Evolutionary conservation across 2,113 vertebrate genomes (phyloP).

Genomic region (Peucedramus taeniatus): DNA sequence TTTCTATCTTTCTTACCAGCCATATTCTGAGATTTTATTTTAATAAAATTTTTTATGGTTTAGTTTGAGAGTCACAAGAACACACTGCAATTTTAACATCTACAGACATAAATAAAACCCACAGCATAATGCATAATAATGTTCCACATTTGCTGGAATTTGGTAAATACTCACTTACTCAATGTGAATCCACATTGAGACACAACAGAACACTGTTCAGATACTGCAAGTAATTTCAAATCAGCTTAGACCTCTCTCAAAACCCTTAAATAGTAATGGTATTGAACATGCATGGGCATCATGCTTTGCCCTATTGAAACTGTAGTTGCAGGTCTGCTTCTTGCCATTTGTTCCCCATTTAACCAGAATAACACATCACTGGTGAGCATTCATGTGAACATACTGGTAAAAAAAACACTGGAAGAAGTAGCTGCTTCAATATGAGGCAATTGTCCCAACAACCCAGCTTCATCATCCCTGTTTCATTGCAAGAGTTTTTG

Average conservation of each 20-base stretch:
- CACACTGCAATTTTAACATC: not conserved
- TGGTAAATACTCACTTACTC: conserved; percentile 2
- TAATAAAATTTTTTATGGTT: not conserved
- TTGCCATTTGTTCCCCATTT: conserved; percentile 38
- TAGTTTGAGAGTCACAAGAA: conserved; percentile 15
- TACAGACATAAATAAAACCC: not conserved
- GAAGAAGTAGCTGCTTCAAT: not conserved
- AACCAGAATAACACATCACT: conserved; percentile 23
- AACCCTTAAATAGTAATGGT: conserved; percentile 64
- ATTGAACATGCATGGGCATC: conserved; percentile 33
- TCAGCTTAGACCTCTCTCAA: conserved; percentile 44
- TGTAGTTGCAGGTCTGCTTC: not conserved
- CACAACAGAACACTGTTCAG: not conserved
- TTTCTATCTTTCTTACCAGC: not conserved
- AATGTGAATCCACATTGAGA: not conserved
- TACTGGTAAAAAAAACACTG: not conserved
- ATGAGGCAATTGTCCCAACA: not conserved
- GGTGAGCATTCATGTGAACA: not conserved
- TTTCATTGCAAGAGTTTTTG: not conserved
- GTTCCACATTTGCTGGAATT: not conserved
- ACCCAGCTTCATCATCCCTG: not conserved
- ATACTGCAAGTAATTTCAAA: conserved; percentile 50
- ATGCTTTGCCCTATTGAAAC: conserved; percentile 44
- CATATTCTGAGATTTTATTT: not conserved
- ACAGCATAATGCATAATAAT: conserved; percentile 15